Conservation (phyloP, 2,888 invertebrate genomes). For the Orthosia gothica region DNA sequence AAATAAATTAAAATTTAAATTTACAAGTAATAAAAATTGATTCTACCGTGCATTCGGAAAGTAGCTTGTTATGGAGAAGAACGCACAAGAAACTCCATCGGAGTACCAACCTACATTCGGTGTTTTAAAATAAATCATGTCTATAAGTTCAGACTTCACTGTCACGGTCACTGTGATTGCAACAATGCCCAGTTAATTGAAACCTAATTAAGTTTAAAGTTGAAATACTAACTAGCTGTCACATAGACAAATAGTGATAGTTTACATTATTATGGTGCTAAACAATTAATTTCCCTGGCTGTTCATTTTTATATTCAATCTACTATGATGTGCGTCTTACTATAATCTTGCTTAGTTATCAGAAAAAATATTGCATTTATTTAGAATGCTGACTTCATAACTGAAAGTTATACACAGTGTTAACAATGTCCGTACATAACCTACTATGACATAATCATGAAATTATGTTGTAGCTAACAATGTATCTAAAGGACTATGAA, state of each 20-base stretch:
- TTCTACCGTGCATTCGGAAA: too few relatives aligned
- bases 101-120: not conserved
- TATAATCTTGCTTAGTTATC: not conserved
- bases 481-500: not conserved
- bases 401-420: not conserved
- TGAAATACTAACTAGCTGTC: too few relatives aligned
- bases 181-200: not conserved
- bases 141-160: not conserved
- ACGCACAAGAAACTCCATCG: too few relatives aligned
- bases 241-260: too few relatives aligned
- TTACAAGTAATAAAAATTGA: too few relatives aligned
- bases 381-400: conserved; percentile 4
- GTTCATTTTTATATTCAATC: not conserved
- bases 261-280: too few relatives aligned
- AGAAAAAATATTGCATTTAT: not conserved
- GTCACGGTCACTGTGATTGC: not conserved
- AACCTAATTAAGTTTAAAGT: too few relatives aligned
- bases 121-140: not conserved
- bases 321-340: not conserved
- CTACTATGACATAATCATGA: conserved; percentile 34
- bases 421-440: conserved; percentile 13
- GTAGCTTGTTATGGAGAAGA: too few relatives aligned
- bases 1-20: too few relatives aligned
- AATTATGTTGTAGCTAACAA: conserved; percentile 9
- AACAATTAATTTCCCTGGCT: not conserved